A percentile compares a stretch with the other conserved stretches of the same genome.
These are phyloP conservation scores for Bos indicus DNA, from an alignment of 2,113 vertebrate species.

Conservation along the genomic window DNA sequence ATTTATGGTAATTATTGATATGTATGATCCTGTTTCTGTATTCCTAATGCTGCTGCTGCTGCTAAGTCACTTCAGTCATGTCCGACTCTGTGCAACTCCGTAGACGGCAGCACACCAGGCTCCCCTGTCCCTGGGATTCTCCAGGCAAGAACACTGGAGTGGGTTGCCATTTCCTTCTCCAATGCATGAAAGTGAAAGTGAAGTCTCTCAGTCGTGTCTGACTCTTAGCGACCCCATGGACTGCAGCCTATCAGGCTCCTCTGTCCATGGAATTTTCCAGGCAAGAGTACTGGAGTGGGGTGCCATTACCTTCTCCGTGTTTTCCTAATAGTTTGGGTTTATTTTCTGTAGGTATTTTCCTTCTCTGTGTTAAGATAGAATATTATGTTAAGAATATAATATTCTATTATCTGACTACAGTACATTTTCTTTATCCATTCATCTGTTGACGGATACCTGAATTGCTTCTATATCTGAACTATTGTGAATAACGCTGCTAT, in stretches of 20 bases:
- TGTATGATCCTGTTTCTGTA: background rate
- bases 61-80: too few relatives aligned
- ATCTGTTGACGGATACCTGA: accelerated
- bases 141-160: too few relatives aligned
- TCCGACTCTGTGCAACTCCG: too few relatives aligned
- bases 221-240: too few relatives aligned
- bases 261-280: too few relatives aligned
- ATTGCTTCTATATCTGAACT: background rate
- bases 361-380: background rate
- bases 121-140: too few relatives aligned
- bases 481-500: accelerated
- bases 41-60: background rate
- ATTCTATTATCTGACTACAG: accelerated
- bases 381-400: background rate
- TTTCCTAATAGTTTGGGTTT: background rate
- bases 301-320: background rate
- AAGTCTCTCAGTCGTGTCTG: too few relatives aligned
- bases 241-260: too few relatives aligned
- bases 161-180: too few relatives aligned
- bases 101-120: too few relatives aligned
- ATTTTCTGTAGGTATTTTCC: background rate
- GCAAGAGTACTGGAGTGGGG: too few relatives aligned
- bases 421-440: background rate
- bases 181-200: too few relatives aligned
- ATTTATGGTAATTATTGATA: background rate